Evolutionary conservation across 2,113 vertebrate genomes (phyloP), one percentile per base, ranked within the genome.

Genomic region (Muntiacus muntjak): DNA sequence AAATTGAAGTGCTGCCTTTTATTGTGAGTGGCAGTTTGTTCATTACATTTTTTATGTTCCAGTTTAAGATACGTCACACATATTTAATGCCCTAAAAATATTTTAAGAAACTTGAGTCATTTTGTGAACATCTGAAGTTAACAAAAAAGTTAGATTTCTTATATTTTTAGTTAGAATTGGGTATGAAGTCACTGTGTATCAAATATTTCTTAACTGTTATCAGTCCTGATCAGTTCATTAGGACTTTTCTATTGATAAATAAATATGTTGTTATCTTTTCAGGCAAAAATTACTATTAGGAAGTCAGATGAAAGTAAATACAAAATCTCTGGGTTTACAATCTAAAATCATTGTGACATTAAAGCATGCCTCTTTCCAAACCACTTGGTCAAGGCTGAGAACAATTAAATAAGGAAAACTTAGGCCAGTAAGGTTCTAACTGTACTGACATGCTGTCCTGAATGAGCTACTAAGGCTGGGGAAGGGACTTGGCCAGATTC

Each of bases 281-380:
- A 26, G 81, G 52, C 55, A 92, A 78, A 57, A 78, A 62, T 26
- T 91, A 36, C 16, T 92, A 62, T 78, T 83, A 91, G 6, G 71
- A 92, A 84, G 55, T 82, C 62, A 96, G 21, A 98, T 47, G 30
- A 91, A 89, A 91, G n/a, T 88, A 90, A 95, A 85, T 30, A 95
- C 12, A 91, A 40, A 95, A 91, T 95, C 90, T 96, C 30, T 93
- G 78, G 76, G 55, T 58, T 94, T 97, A 82, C 16, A 91, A 88
- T 94, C 94, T 52, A 87, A 94, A 96, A 95, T 64, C 40, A 95
- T 2, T 58, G 17, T 95, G 95, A 87, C 23, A 81, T 9, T 92
- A 87, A 92, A 79, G 74, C n/a, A 76, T n/a, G 55, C 23, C 83
- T 82, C 47, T 76, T 74, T 89, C 57, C 36, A 92, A 95, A 64